phyloP scores from a whole-genome alignment of 2,797 vertebrate genomes.

The Syngnathus rostellatus region DNA sequence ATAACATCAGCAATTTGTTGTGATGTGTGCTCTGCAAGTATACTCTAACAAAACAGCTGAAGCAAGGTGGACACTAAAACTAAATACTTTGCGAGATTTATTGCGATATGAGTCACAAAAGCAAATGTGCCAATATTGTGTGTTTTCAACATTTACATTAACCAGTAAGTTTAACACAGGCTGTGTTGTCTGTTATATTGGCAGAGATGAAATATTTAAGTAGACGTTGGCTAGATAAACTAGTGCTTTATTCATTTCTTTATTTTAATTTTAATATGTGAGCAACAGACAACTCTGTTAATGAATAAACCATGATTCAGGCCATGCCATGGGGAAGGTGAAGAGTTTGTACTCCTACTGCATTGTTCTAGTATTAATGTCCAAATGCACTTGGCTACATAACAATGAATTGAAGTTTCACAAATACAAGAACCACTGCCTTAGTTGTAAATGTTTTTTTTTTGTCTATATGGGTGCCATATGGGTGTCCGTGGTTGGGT shows the following conservation, averaged over 20 bases:
- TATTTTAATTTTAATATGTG: conserved; percentile 49
- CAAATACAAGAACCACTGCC: too few species aligned
- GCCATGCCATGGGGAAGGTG: conserved; percentile 8
- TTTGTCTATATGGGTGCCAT: neutral
- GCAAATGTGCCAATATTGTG: neutral
- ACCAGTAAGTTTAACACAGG: neutral
- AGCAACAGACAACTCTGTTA: conserved; percentile 39
- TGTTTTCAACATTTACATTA: neutral
- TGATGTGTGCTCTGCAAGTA: neutral
- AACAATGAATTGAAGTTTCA: neutral
- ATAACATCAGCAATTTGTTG: neutral
- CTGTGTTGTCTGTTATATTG: conserved; percentile 6
- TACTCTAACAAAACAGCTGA: conserved; percentile 18
- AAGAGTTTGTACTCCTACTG: neutral
- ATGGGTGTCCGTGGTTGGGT: neutral
- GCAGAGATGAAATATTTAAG: conserved; percentile 59
- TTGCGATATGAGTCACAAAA: conserved; percentile 13
- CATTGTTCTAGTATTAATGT: conserved; percentile 18
- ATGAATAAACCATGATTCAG: conserved; percentile 51
- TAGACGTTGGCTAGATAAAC: conserved; percentile 59
- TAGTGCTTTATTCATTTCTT: conserved; percentile 42
- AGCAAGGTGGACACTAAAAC: conserved; percentile 1
- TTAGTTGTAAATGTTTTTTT: neutral
- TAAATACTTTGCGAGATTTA: neutral
- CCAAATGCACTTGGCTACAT: conserved; percentile 24